Evolutionary conservation across 2,888 invertebrate genomes (phyloP).

Genomic region (Nemurella pictetii): DNA sequence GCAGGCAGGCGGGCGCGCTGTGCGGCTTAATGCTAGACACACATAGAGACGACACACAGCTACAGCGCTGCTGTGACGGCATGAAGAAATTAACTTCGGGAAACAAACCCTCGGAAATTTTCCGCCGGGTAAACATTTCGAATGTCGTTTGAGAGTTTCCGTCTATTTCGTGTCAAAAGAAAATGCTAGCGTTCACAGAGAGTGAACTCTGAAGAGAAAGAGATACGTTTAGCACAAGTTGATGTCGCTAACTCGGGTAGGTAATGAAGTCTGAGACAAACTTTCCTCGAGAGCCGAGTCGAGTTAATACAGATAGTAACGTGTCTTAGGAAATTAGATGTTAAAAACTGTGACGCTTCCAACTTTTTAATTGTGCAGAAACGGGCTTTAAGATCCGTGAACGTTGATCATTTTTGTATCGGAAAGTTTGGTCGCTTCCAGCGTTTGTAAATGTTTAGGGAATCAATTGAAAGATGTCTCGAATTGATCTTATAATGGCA

Average conservation of each 20-base stretch:
- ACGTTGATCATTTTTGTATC: neutral
- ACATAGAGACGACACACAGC: neutral
- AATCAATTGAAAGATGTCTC: neutral
- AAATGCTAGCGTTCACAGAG: neutral
- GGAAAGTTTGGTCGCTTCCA: neutral
- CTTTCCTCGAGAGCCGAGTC: neutral
- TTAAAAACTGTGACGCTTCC: neutral
- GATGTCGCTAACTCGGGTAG: neutral
- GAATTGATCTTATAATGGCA: neutral
- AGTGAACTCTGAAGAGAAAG: neutral
- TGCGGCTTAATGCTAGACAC: neutral
- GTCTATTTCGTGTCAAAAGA: slow-evolving; percentile 8
- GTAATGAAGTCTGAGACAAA: neutral
- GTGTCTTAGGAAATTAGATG: neutral
- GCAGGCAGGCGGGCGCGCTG: no score
- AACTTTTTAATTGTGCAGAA: neutral
- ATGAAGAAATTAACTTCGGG: slow-evolving; percentile 4
- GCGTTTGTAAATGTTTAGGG: neutral
- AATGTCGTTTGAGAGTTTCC: slow-evolving; percentile 8
- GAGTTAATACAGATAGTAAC: neutral
- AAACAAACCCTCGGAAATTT: neutral
- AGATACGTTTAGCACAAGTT: neutral
- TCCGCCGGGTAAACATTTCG: slow-evolving; percentile 18
- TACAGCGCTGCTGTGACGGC: neutral
- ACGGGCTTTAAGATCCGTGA: neutral